Evolutionary conservation across 2,797 vertebrate species (phyloP).

Genomic region (Leptodactylus fallax): DNA sequence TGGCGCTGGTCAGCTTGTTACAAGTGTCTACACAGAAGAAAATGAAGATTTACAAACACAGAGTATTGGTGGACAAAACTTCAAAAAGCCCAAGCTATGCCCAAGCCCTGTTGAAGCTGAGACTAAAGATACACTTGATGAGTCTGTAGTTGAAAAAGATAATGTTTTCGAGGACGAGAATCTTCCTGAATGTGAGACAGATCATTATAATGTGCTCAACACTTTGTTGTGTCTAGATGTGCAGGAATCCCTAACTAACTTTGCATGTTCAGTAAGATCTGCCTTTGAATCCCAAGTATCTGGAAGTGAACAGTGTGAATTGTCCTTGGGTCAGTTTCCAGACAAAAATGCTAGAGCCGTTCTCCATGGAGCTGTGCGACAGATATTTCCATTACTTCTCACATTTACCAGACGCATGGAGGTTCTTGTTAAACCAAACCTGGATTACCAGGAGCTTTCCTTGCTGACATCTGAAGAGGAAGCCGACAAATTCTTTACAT

Average conservation of each 20-base stretch:
- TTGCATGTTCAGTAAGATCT: constrained; percentile 77
- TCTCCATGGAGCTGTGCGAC: constrained; percentile 84
- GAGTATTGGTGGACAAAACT: background rate
- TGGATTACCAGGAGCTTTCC: constrained; percentile 85
- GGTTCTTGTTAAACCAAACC: constrained; percentile 84
- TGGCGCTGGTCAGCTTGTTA: constrained; percentile 70
- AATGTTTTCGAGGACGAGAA: background rate
- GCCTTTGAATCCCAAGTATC: constrained; percentile 46
- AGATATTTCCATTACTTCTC: constrained; percentile 88
- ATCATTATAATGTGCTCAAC: constrained; percentile 64
- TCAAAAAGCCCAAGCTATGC: constrained; percentile 61
- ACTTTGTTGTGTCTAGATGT: constrained; percentile 76
- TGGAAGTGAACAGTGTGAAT: constrained; percentile 59
- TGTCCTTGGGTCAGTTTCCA: constrained; percentile 81
- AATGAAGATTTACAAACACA: background rate
- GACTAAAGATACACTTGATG: background rate
- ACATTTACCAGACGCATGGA: constrained; percentile 85
- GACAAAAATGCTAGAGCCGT: constrained; percentile 84
- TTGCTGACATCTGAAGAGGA: constrained; percentile 87
- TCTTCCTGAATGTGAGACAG: background rate
- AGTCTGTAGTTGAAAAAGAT: background rate
- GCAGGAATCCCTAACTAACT: constrained; percentile 78
- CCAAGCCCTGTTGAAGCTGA: background rate
- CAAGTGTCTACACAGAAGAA: constrained; percentile 36
- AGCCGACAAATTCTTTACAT: constrained; percentile 87